These are phyloP conservation scores for Teleogryllus occipitalis DNA, from an alignment of 1,140 invertebrate genomes.

Conservation along the genomic window DNA sequence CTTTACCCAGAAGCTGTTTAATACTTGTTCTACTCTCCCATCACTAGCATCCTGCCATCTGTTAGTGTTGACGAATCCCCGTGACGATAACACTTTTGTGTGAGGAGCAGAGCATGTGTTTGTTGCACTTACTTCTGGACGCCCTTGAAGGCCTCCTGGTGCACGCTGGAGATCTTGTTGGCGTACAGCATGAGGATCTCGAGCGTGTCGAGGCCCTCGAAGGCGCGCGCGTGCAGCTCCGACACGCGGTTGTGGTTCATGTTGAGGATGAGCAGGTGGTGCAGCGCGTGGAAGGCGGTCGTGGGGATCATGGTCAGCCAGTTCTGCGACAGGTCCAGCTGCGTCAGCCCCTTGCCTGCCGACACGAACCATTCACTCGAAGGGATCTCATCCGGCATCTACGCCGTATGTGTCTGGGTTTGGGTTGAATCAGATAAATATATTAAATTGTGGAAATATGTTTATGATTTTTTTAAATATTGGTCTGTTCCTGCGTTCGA, in stretches of 20 bases:
- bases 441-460: no score
- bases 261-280: conserved; percentile 75
- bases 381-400: no score
- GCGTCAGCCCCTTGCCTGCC: conserved; percentile 68
- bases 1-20: no score
- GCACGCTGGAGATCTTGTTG: conserved; percentile 70
- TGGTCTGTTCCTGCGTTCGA: no score
- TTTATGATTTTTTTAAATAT: no score
- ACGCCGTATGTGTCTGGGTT: no score
- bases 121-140: conserved; percentile 64
- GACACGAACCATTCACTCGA: not conserved
- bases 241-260: conserved; percentile 82
- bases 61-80: no score
- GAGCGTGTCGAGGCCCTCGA: conserved; percentile 73
- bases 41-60: no score
- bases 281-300: conserved; percentile 64
- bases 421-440: no score
- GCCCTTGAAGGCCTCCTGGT: conserved; percentile 72
- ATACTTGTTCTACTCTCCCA: no score
- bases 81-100: no score
- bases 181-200: conserved; percentile 82
- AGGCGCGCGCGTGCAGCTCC: conserved; percentile 65
- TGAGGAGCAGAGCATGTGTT: no score
- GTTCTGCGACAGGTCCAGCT: conserved; percentile 75
- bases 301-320: conserved; percentile 68